These are phyloP conservation scores for Drosophila sordidula DNA, from an alignment of 2,888 invertebrate genomes.

Conservation along the genomic window DNA sequence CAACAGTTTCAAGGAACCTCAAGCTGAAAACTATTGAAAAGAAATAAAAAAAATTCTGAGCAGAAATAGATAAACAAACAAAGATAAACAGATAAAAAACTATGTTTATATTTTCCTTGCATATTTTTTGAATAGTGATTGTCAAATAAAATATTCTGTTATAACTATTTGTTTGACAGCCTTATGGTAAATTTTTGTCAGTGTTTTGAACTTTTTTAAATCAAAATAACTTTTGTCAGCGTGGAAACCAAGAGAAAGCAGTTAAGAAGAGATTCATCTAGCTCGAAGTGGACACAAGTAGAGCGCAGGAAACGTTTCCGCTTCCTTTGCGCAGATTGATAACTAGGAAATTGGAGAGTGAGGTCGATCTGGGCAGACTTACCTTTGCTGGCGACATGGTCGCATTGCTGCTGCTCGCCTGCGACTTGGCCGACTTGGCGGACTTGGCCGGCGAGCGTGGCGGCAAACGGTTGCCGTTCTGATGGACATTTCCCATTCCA, in stretches of 20 bases:
- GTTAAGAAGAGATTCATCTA: slow-evolving; percentile 22
- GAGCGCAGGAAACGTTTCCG: slow-evolving; percentile 50
- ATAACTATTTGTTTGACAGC: too few relatives aligned
- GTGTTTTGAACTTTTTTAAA: slow-evolving; percentile 11
- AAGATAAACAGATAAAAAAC: too few relatives aligned
- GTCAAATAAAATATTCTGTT: too few relatives aligned
- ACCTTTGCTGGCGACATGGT: slow-evolving; percentile 78
- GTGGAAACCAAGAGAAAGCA: slow-evolving; percentile 42
- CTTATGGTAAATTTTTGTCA: neutral
- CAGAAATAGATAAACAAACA: too few relatives aligned
- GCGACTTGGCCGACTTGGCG: slow-evolving; percentile 69
- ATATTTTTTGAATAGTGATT: too few relatives aligned
- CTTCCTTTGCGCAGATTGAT: slow-evolving; percentile 39
- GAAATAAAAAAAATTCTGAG: too few relatives aligned
- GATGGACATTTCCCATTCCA: slow-evolving; percentile 11
- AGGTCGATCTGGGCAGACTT: slow-evolving; percentile 28
- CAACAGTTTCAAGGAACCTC: too few relatives aligned
- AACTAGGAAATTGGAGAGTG: neutral
- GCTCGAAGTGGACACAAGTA: neutral
- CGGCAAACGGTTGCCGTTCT: slow-evolving; percentile 72
- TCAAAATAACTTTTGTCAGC: slow-evolving; percentile 42
- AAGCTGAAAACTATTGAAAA: too few relatives aligned
- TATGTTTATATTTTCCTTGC: too few relatives aligned
- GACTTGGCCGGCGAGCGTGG: slow-evolving; percentile 82
- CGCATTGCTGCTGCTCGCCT: slow-evolving; percentile 77